Evolutionary conservation across 2,888 invertebrate species (phyloP), one percentile per base, ranked within the genome.

Genomic region (Acrocyrtus sp.): DNA sequence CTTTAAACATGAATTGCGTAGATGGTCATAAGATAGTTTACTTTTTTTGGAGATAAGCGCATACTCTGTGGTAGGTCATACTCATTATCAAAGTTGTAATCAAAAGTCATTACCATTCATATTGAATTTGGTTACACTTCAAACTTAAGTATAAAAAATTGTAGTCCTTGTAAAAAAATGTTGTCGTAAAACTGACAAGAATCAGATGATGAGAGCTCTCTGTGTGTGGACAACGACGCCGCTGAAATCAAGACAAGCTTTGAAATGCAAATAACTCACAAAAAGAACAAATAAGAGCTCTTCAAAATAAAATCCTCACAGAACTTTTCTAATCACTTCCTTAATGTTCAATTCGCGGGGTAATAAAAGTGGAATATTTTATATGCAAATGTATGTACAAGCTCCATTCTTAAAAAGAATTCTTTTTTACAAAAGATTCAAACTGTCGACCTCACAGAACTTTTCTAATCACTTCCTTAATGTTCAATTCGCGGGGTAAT

Each of bases 41-140:
- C n/a, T n/a, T n/a, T n/a, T n/a, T n/a, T n/a, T n/a, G n/a, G n/a
- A n/a, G n/a, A n/a, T n/a, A n/a, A n/a, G n/a, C n/a, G n/a, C n/a
- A 19, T 24, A 27, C 66, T 34, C 66, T 67, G 66, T 58, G 66
- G 66, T 67, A 67, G 66, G 66, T 58, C 57, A 67, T 67, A n/a
- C n/a, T 67, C 41, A 67, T 67, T 67, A 67, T 57, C 43, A 34
- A 6, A n/a, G 21, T n/a, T 26, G 66, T 67, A 67, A 67, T 67
- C 66, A 67, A 67, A 63, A 58, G 47, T 67, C 66, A 50, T 56
- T 45, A 45, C 48, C 53, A 48, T 60, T 45, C n/a, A n/a, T n/a
- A n/a, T n/a, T n/a, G n/a, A n/a, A n/a, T n/a, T n/a, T n/a, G n/a
- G n/a, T n/a, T n/a, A n/a, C n/a, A n/a, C n/a, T n/a, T n/a, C n/a